Evolutionary conservation across 2,113 vertebrate species (phyloP).

Genomic region (Poeciliopsis occidentalis): DNA sequence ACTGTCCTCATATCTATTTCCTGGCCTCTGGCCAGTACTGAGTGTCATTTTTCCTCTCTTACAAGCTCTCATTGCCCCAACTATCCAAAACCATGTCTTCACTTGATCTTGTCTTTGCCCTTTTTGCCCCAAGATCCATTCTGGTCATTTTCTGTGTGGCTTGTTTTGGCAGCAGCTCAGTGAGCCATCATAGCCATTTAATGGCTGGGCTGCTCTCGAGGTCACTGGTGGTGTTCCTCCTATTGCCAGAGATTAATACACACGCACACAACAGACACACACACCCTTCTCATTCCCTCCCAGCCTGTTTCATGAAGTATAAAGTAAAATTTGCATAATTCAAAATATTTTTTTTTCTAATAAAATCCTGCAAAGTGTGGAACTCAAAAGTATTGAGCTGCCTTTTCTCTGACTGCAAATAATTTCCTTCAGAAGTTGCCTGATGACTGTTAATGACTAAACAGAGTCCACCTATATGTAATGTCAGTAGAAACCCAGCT

Average conservation of each 20-base stretch:
- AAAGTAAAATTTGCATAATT: too few species aligned
- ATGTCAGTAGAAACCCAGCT: too few species aligned
- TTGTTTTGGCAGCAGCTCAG: slow-evolving; percentile 70
- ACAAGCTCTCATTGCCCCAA: slow-evolving; percentile 45
- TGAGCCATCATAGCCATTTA: slow-evolving; percentile 64
- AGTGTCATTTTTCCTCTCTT: slow-evolving; percentile 48
- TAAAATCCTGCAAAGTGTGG: too few species aligned
- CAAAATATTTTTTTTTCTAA: too few species aligned
- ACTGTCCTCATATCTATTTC: slow-evolving; percentile 29
- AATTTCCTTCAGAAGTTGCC: too few species aligned
- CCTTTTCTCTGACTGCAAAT: too few species aligned
- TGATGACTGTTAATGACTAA: too few species aligned
- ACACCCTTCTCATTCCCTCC: slow-evolving; percentile 4
- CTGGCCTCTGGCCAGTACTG: slow-evolving; percentile 42
- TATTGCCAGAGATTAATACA: slow-evolving; percentile 34
- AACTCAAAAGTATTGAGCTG: too few species aligned
- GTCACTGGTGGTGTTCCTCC: slow-evolving; percentile 42
- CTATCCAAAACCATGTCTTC: slow-evolving; percentile 43
- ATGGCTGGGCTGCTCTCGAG: slow-evolving; percentile 50
- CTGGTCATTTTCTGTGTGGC: slow-evolving; percentile 69
- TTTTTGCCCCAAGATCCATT: slow-evolving; percentile 57
- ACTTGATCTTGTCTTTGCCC: slow-evolving; percentile 44
- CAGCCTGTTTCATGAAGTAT: background rate
- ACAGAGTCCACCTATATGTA: too few species aligned
- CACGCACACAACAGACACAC: background rate